These are phyloP conservation scores for Periophthalmodon schlosseri DNA, from an alignment of 2,113 vertebrate species.

Conservation along the genomic window DNA sequence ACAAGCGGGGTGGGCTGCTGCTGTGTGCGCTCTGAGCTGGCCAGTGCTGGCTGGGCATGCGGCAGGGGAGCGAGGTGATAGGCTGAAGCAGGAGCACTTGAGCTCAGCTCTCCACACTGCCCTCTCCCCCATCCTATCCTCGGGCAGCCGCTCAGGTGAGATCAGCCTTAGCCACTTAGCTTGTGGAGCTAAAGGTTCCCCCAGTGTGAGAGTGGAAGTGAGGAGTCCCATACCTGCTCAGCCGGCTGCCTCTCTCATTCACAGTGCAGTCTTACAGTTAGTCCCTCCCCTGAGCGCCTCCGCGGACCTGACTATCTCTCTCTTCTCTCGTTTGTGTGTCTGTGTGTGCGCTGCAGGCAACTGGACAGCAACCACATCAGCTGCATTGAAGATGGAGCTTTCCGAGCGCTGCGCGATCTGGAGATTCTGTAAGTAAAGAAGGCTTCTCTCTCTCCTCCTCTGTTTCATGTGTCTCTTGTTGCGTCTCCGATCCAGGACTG, in stretches of 20 bases:
- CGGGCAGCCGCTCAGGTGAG: slow-evolving; percentile 68
- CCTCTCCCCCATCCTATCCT: slow-evolving; percentile 61
- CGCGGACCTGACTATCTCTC: slow-evolving; percentile 69
- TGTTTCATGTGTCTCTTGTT: slow-evolving; percentile 28
- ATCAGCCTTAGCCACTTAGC: slow-evolving; percentile 42
- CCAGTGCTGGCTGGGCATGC: slow-evolving; percentile 62
- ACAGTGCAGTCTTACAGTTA: slow-evolving; percentile 48
- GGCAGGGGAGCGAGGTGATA: slow-evolving; percentile 71
- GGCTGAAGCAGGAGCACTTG: slow-evolving; percentile 76
- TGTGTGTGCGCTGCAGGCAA: slow-evolving; percentile 85
- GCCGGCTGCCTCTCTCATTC: slow-evolving; percentile 50
- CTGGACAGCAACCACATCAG: slow-evolving; percentile 99
- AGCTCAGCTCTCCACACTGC: slow-evolving; percentile 58
- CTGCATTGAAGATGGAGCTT: slow-evolving; percentile 99
- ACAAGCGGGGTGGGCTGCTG: slow-evolving; percentile 85
- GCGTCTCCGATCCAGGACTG: slow-evolving; percentile 32
- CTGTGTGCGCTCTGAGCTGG: slow-evolving; percentile 58
- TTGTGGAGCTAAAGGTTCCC: slow-evolving; percentile 36
- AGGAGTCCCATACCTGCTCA: slow-evolving; percentile 50
- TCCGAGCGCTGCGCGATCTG: slow-evolving; percentile 97
- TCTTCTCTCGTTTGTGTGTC: slow-evolving; percentile 50
- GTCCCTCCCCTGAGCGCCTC: slow-evolving; percentile 64
- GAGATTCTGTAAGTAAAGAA: slow-evolving; percentile 96
- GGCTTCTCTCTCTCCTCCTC: slow-evolving; percentile 38
- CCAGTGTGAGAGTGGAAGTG: slow-evolving; percentile 31